Evolutionary conservation across 2,888 invertebrate genomes (phyloP).

Genomic region (Selenia dentaria): DNA sequence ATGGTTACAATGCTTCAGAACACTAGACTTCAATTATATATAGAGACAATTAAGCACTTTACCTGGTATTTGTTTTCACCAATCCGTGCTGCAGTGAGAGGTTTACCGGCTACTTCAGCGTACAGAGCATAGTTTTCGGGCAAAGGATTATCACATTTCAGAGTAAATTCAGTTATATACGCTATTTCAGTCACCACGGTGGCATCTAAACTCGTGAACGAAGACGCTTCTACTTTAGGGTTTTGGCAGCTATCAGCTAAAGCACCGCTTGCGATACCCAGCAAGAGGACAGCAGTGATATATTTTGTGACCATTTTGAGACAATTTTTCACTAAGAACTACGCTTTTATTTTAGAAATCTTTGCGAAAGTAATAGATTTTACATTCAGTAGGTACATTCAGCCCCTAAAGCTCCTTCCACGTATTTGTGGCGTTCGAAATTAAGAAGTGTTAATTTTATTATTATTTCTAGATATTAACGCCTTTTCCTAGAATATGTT

Average conservation of each 20-base stretch:
- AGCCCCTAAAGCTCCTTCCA: slow-evolving; percentile 17
- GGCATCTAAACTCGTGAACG: slow-evolving; percentile 96
- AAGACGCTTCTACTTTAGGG: slow-evolving; percentile 89
- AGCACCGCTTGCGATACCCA: slow-evolving; percentile 51
- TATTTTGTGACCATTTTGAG: slow-evolving; percentile 76
- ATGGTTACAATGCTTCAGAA: no score
- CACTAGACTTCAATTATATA: no score
- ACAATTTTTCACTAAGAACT: slow-evolving; percentile 44
- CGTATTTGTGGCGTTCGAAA: slow-evolving; percentile 30
- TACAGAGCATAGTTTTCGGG: slow-evolving; percentile 90
- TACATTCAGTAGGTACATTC: slow-evolving; percentile 2
- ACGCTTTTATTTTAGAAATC: slow-evolving; percentile 42
- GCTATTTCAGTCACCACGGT: slow-evolving; percentile 96
- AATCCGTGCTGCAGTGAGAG: slow-evolving; percentile 92
- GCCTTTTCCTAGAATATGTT: not conserved
- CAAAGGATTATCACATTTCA: slow-evolving; percentile 89
- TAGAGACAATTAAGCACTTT: no score
- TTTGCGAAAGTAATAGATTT: slow-evolving; percentile 2
- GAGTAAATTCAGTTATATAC: slow-evolving; percentile 94
- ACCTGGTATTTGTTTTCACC: slow-evolving; percentile 94
- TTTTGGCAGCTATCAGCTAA: slow-evolving; percentile 73
- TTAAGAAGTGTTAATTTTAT: not conserved
- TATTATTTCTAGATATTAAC: not conserved
- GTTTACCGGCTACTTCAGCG: slow-evolving; percentile 94
- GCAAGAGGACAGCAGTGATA: slow-evolving; percentile 52